A percentile compares a stretch with the other conserved stretches of the same genome.
Evolutionary conservation across 2,888 invertebrate genomes (phyloP).

Genomic region (Hermodice carunculata): DNA sequence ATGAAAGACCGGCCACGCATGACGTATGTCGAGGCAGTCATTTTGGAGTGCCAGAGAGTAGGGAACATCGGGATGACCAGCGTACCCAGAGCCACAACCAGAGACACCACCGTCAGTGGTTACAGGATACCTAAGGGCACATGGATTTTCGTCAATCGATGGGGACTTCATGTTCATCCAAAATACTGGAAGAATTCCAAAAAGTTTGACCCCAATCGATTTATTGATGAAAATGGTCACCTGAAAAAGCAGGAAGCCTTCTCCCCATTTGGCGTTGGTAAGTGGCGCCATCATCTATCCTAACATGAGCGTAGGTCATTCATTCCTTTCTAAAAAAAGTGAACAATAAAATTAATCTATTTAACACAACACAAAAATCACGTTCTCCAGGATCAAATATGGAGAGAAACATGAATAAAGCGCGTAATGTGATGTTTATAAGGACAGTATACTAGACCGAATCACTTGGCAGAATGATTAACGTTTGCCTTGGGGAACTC

Average conservation of each 20-base stretch:
- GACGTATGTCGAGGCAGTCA: conserved; percentile 38
- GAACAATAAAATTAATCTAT: too few species aligned
- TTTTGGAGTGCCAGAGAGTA: conserved; percentile 42
- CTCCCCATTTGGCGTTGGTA: conserved; percentile 40
- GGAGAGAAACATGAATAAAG: too few species aligned
- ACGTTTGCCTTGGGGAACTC: too few species aligned
- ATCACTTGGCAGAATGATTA: too few species aligned
- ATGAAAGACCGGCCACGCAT: conserved; percentile 33
- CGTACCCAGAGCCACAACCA: conserved; percentile 34
- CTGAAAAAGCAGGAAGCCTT: conserved; percentile 33
- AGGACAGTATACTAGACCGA: too few species aligned
- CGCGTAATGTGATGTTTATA: too few species aligned
- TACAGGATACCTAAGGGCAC: conserved; percentile 40
- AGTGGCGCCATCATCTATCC: too few species aligned
- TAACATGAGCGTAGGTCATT: too few species aligned
- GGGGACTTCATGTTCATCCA: conserved; percentile 36
- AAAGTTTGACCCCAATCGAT: conserved; percentile 34
- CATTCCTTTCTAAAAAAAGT: too few species aligned
- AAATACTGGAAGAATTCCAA: conserved; percentile 34
- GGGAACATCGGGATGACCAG: conserved; percentile 42
- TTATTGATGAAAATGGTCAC: conserved; percentile 27
- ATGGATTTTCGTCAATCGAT: conserved; percentile 41
- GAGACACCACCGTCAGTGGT: conserved; percentile 30
- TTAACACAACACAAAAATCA: too few species aligned
- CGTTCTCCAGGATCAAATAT: too few species aligned